Evolutionary conservation across 1,140 invertebrate species (phyloP), one percentile per base, ranked within the genome.

Genomic region (Lysiphlebus fabarum): DNA sequence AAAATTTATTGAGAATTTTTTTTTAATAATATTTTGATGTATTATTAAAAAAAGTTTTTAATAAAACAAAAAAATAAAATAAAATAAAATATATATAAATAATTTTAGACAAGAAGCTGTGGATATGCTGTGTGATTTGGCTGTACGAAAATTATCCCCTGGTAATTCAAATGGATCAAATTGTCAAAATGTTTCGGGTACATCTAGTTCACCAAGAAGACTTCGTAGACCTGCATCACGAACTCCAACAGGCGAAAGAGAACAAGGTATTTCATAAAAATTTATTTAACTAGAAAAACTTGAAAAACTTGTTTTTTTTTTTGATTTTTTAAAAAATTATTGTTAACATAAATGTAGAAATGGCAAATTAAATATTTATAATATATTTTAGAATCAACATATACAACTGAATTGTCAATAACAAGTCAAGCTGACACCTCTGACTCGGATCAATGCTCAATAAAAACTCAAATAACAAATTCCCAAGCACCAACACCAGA

Each of bases 51-150:
- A n/a, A n/a, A n/a, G n/a, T n/a, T n/a, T n/a, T n/a, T n/a, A 34
- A 33, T 34, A 49, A 49, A 49, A 7, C 11, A 5, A 36, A 33
- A 7, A 38, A 34, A 41, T 14, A 56, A 45, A 41, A 47, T 10
- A 34, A 56, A 26, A 33, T 14, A 14, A 34, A n/a, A n/a, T n/a
- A n/a, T n/a, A n/a, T n/a, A n/a, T n/a, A 38, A 43, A 12, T 62
- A 62, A 58, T 70, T 78, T 34, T 72, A 90, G 90, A 70, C 85
- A 90, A 82, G 90, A 92, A 81, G 90, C 90, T 17, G 85, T 90
- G 50, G 89, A 90, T 58, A 90, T 91, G 87, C 75, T 92, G 8
- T 89, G 86, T 73, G 90, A 91, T 74, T 79, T 92, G 62, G 89
- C 90, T 6, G 85, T 87, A 8, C 81, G 88, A 40, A 87, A 90